Evolutionary conservation across 2,888 invertebrate species (phyloP), one percentile per base, ranked within the genome.

Genomic region (Callinectes sapidus): DNA sequence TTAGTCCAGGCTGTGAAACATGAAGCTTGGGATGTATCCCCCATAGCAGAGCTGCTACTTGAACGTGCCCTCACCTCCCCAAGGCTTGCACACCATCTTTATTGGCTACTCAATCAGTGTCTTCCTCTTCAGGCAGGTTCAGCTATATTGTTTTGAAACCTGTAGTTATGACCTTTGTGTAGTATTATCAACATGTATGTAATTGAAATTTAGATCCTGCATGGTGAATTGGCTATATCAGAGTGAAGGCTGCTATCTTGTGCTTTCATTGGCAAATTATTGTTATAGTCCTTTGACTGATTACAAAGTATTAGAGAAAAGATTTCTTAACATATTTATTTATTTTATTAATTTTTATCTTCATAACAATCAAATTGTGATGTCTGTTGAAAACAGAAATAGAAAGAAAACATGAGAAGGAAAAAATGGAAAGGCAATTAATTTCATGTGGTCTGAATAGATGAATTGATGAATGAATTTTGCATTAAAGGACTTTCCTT

Each of bases 41-140:
- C 98, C 0, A 96, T 99, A 91, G 98, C 98, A 28, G 91, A 93
- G 95, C 97, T 98, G 95, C 96, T 99, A 89, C 96, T 99, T 35
- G 97, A 98, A 94, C 97, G 98, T 94, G 97, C 99, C 0, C 96
- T 99, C 93, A 96, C 97, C 55, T 98, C 98, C 28, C 98, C 99
- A 0, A 97, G 98, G 91, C 98, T 99, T 91, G 98, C 99, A 1
- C 99, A 99, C 96, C 97, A 98, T 95, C 96, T 99, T 95, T 99
- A 99, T 96, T 99, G 99, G 99, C 96, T 98, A 94, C 96, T 98
- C 92, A 97, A 98, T 81, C 98, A 98, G 95, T 97, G 97, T 81
- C 96, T 98, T 94, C 98, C 98, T 0, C 98, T 98, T 42, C 98
- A 98, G 96, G 98, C 98, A 96, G 96, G 32, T 87, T 48, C 81